phyloP scores from a whole-genome alignment of 2,888 invertebrate species.

The Drosophila pseudotalamancana region DNA sequence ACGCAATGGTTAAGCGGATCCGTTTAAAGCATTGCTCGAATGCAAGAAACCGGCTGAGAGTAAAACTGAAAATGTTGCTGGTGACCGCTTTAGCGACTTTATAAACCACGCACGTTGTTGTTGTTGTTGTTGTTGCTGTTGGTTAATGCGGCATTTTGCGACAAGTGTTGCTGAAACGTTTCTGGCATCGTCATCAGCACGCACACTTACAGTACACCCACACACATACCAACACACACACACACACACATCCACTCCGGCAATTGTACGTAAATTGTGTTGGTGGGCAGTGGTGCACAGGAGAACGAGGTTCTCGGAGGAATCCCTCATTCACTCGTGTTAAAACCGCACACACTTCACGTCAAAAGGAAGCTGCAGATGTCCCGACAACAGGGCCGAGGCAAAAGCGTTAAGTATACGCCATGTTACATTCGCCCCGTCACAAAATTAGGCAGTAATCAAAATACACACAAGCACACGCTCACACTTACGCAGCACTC shows the following conservation, averaged over 20 bases:
- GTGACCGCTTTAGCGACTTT: constrained; percentile 58
- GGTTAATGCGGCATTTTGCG: constrained; percentile 75
- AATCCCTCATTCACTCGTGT: constrained; percentile 70
- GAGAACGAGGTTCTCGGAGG: constrained; percentile 6
- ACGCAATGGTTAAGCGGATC: constrained; percentile 10
- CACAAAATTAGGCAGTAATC: constrained; percentile 80
- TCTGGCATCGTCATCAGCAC: constrained; percentile 66
- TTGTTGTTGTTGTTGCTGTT: constrained; percentile 57
- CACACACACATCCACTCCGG: constrained; percentile 16
- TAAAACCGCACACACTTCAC: constrained; percentile 66
- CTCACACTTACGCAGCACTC: constrained; percentile 15
- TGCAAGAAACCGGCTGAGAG: constrained; percentile 18
- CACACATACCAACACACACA: constrained; percentile 9
- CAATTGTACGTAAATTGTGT: constrained; percentile 72
- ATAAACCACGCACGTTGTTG: constrained; percentile 71
- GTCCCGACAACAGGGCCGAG: constrained; percentile 41
- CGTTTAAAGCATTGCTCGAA: constrained; percentile 20
- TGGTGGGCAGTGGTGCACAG: constrained; percentile 33
- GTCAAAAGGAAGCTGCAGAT: constrained; percentile 59
- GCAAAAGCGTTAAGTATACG: constrained; percentile 66
- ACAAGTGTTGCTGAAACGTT: constrained; percentile 75
- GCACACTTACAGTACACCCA: constrained; percentile 41
- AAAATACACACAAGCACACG: constrained; percentile 59
- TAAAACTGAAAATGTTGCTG: constrained; percentile 16
- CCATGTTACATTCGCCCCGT: constrained; percentile 61